phyloP scores from a whole-genome alignment of 2,888 invertebrate species.

The Apotomis betuletana region DNA sequence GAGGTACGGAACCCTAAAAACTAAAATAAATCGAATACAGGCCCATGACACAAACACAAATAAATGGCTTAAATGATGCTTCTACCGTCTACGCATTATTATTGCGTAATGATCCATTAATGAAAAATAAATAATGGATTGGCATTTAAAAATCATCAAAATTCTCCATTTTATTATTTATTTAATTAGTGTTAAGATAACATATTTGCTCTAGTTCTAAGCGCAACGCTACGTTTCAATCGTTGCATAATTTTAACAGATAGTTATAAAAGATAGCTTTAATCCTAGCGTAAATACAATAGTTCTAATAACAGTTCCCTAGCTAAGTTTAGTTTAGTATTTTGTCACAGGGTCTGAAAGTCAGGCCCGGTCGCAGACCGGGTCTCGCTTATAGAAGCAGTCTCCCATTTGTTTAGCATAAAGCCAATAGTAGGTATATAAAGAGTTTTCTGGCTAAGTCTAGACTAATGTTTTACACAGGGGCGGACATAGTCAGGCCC shows the following conservation, averaged over 20 bases:
- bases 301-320: slow-evolving; percentile 16
- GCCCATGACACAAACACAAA: slow-evolving; percentile 7
- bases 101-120: slow-evolving; percentile 30
- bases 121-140: slow-evolving; percentile 26
- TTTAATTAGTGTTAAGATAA: slow-evolving; percentile 37
- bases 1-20: too few species aligned
- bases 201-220: slow-evolving; percentile 36
- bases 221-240: slow-evolving; percentile 24
- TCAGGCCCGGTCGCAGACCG: slow-evolving; percentile 18
- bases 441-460: slow-evolving; percentile 17
- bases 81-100: background rate
- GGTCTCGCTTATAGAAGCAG: slow-evolving; percentile 30
- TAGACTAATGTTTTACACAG: slow-evolving; percentile 26
- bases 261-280: slow-evolving; percentile 16
- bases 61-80: slow-evolving; percentile 2
- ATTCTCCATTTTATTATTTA: slow-evolving; percentile 26
- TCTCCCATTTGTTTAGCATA: slow-evolving; percentile 10
- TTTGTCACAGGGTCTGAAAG: slow-evolving; percentile 18
- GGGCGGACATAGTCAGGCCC: slow-evolving; percentile 39
- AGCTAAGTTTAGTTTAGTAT: slow-evolving; percentile 33
- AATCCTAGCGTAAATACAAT: slow-evolving; percentile 13
- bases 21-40: background rate
- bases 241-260: slow-evolving; percentile 22
- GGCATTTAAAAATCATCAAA: slow-evolving; percentile 32
- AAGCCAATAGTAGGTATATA: background rate